Evolutionary conservation across 2,113 vertebrate genomes (phyloP).

Genomic region (Catharus bicknelli): DNA sequence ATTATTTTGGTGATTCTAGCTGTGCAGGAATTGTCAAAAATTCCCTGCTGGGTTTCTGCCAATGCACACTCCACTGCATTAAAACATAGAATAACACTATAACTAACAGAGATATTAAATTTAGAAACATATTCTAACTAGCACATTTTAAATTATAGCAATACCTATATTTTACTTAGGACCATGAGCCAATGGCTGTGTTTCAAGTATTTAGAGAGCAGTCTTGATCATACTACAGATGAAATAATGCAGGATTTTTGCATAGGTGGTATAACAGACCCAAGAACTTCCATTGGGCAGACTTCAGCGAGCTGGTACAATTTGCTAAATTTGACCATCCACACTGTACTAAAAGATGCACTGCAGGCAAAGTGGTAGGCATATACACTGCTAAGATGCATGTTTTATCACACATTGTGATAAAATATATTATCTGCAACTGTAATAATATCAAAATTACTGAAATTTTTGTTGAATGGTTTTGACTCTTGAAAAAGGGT

Average conservation of each 20-base stretch:
- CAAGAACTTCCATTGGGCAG: not conserved
- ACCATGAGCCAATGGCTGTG: not conserved
- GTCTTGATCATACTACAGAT: not conserved
- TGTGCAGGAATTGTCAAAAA: not conserved
- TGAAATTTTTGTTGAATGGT: not conserved
- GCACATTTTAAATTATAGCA: not conserved
- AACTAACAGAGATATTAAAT: not conserved
- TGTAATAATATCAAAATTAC: not conserved
- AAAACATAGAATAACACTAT: not conserved
- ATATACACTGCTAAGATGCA: not conserved
- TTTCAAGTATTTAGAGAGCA: not conserved
- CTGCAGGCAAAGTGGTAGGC: not conserved
- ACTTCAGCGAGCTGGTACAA: not conserved
- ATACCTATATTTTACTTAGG: not conserved
- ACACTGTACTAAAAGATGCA: not conserved
- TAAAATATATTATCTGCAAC: not conserved
- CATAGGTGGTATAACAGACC: not conserved
- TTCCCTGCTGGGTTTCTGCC: not conserved
- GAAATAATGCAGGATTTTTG: not conserved
- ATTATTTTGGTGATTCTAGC: not conserved
- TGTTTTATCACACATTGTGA: not conserved
- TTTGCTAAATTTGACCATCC: not conserved
- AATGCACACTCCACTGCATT: not conserved
- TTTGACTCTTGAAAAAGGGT: conserved; percentile 7
- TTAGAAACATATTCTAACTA: not conserved